Evolutionary conservation across 92 coral and sea anemone species (phyloP).

Genomic region (Siderastrea siderea): DNA sequence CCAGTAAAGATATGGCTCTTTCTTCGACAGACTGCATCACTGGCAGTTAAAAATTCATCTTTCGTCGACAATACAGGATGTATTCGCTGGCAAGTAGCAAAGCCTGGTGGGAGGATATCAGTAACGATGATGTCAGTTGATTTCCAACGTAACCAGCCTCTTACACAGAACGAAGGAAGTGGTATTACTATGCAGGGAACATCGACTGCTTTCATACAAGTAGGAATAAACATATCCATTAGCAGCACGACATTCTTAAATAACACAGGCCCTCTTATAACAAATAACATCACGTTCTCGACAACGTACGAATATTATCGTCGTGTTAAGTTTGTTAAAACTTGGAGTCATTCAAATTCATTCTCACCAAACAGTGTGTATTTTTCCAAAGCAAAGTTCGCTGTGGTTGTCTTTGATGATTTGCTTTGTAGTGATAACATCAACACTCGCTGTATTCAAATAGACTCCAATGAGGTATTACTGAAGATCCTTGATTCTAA

Average conservation of each 20-base stretch:
- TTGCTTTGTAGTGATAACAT: not conserved
- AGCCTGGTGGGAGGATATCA: not conserved
- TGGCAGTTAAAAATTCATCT: not conserved
- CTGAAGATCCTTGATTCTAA: not conserved
- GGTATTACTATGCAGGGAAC: not conserved
- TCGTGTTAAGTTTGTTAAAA: not conserved
- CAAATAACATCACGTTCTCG: not conserved
- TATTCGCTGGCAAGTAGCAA: not conserved
- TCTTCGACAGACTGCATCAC: not conserved
- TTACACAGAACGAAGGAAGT: slow-evolving; percentile 9
- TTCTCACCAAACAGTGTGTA: not conserved
- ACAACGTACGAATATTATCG: slow-evolving; percentile 2
- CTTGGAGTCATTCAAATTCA: not conserved
- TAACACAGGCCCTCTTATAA: slow-evolving; percentile 15
- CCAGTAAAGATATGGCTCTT: not conserved
- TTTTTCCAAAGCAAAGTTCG: not conserved
- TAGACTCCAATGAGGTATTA: not conserved
- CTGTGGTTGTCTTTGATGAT: not conserved
- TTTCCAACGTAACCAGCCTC: not conserved
- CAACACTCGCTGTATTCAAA: not conserved
- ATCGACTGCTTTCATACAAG: not conserved
- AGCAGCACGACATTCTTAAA: not conserved
- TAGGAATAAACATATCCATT: not conserved
- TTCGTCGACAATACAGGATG: slow-evolving; percentile 31
- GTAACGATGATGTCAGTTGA: not conserved